Evolutionary conservation across 2,797 vertebrate genomes (phyloP).

Genomic region (Kryptopterus vitreolus): DNA sequence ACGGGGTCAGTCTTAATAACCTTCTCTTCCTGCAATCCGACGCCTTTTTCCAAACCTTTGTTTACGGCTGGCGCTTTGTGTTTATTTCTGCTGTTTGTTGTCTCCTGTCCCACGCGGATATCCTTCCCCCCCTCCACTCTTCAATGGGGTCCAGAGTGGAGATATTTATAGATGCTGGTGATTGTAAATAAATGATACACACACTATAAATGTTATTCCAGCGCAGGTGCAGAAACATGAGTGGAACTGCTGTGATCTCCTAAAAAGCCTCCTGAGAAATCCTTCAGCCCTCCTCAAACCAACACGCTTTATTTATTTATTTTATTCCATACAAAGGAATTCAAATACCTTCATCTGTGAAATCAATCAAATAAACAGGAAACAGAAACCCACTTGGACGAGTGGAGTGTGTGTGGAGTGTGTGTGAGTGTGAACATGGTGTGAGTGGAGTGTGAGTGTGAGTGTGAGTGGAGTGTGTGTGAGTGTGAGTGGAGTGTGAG

Average conservation of each 20-base stretch:
- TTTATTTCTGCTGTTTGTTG: slow-evolving; percentile 44
- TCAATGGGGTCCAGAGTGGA: neutral
- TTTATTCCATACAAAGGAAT: slow-evolving; percentile 2
- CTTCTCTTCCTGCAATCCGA: neutral
- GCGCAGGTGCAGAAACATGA: slow-evolving; percentile 36
- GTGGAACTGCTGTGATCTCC: slow-evolving; percentile 14
- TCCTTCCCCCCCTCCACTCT: slow-evolving; percentile 44
- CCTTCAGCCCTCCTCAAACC: too few species aligned
- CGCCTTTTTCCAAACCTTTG: too few species aligned
- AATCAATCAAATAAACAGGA: neutral
- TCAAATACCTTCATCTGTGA: neutral
- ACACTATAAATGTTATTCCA: slow-evolving; percentile 44
- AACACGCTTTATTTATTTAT: neutral
- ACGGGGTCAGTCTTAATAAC: slow-evolving; percentile 87
- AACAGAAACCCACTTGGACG: too few species aligned
- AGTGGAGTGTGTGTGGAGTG: too few species aligned
- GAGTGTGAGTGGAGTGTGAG: too few species aligned
- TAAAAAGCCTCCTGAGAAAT: too few species aligned
- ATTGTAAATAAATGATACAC: slow-evolving; percentile 54
- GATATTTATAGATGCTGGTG: slow-evolving; percentile 39
- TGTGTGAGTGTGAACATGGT: too few species aligned
- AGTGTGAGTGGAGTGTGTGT: too few species aligned
- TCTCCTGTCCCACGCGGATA: slow-evolving; percentile 46
- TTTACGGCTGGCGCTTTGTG: too few species aligned
- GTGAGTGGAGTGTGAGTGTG: too few species aligned